These are phyloP conservation scores for Heteropelma amictum DNA, from an alignment of 2,888 invertebrate genomes.

Conservation along the genomic window DNA sequence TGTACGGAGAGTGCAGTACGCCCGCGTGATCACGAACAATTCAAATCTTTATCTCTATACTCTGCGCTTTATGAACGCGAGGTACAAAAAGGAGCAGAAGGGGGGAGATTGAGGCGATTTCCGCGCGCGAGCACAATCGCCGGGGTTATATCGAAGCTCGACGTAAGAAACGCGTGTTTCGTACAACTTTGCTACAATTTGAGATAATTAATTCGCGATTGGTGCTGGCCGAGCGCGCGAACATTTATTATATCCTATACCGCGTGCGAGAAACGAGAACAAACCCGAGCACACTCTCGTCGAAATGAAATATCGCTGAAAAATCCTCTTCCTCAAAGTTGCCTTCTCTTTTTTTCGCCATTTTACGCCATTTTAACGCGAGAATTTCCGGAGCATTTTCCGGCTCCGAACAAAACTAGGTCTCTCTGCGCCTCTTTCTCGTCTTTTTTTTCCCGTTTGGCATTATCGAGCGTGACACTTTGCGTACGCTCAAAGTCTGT, in stretches of 20 bases:
- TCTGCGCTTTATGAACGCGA: constrained; percentile 46
- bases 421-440: constrained; percentile 10
- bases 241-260: constrained; percentile 52
- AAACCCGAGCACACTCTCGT: constrained; percentile 36
- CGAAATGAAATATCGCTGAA: constrained; percentile 13
- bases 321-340: no score
- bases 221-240: constrained; percentile 59
- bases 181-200: constrained; percentile 66
- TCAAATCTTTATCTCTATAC: constrained; percentile 70
- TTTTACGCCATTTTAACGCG: no score
- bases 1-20: constrained; percentile 37
- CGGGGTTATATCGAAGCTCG: neutral
- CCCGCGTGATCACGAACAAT: constrained; percentile 73
- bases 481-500: neutral
- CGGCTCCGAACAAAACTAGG: constrained; percentile 19
- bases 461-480: constrained; percentile 26
- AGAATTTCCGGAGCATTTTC: no score
- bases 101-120: constrained; percentile 10
- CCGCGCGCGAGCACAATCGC: constrained; percentile 30
- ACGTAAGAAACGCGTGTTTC: constrained; percentile 64
- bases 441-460: neutral
- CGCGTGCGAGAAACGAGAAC: constrained; percentile 57
- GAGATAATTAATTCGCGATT: constrained; percentile 74
- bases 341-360: no score
- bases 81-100: constrained; percentile 3